Evolutionary conservation across 2,113 vertebrate genomes (phyloP).

Genomic region (Eclectus roratus): DNA sequence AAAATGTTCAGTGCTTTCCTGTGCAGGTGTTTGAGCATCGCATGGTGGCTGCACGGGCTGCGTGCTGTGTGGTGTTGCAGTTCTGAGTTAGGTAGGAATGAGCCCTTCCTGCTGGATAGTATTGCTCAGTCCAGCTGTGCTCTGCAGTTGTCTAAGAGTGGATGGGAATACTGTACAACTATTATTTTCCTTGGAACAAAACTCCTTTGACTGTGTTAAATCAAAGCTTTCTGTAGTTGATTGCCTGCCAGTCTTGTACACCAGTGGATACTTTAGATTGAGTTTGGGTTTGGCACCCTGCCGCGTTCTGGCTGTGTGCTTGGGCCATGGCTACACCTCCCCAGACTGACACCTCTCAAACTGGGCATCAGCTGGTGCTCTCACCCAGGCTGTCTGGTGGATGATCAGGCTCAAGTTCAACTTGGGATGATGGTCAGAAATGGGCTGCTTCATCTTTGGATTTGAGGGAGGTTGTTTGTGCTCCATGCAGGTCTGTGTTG

Average conservation of each 20-base stretch:
- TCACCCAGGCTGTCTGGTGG: neutral
- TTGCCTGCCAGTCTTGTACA: fast-evolving
- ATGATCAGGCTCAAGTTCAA: neutral
- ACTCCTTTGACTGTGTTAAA: neutral
- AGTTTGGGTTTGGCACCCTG: neutral
- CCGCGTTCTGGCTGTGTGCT: fast-evolving
- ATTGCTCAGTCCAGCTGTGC: neutral
- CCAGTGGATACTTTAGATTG: neutral
- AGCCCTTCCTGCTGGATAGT: neutral
- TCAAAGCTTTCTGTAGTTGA: neutral
- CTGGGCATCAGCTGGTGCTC: fast-evolving
- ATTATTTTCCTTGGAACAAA: neutral
- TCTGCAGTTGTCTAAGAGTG: neutral
- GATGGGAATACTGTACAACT: neutral
- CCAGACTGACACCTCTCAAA: fast-evolving
- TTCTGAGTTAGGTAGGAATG: neutral
- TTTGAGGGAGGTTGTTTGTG: neutral
- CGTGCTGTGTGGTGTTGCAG: fast-evolving
- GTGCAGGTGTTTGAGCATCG: fast-evolving
- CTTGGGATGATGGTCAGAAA: neutral
- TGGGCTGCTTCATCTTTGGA: fast-evolving
- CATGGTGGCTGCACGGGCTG: fast-evolving
- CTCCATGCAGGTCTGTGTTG: fast-evolving
- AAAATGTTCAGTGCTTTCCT: no score
- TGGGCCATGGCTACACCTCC: neutral